Base-by-base conservation (phyloP, 2,797 vertebrate genomes). In the Gymnopithys bicolor region DNA sequence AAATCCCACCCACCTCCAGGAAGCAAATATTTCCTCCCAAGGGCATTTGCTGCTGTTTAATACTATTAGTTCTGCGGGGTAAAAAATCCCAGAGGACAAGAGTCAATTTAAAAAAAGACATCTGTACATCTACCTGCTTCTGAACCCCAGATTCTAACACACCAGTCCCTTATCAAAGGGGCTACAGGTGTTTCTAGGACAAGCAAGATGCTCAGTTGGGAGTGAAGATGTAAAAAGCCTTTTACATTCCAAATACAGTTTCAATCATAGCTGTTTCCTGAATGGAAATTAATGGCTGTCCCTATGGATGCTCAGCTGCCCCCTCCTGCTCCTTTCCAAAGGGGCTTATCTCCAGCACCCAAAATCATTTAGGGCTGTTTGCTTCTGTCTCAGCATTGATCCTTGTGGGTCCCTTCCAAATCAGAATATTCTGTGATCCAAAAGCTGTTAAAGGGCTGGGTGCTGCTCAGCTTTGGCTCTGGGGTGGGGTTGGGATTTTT, bases 61-160 rank as follows among this genome's bases (percentile, higher is more conserved):
- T 24, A 32, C 48, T 16, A 21, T 83, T 69, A 89, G 66, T 49
- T 82, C 76, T 80, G 35, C 75, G 28, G 43, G 46, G 56, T 4
- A 70, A 64, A 66, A 93, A 93, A 82, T 84, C 62, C 74, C 80
- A 89, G 81, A 83, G 80, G 79, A 78, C 45, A 51, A 75, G 43
- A 19, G 37, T 49, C 37, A n/a, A 56, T 68, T 62, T 67, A 46
- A 64, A 89, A 19, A 67, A 19, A 43, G 30, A 76, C 27, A 43
- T 39, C 59, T 46, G 30, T 43, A 55, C n/a, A 39, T 56, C 78
- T 74, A 27, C 33, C 24, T n/a, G 33, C 28, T 69, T 43, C 79
- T 41, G 64, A 84, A 43, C 46, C 11, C 3, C 80, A 70, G 68
- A 43, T 2, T 35, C 49, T 9, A 23, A 58, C 3, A 11, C 46